Base-by-base conservation (phyloP, 2,797 vertebrate genomes). In the Iguana delicatissima region DNA sequence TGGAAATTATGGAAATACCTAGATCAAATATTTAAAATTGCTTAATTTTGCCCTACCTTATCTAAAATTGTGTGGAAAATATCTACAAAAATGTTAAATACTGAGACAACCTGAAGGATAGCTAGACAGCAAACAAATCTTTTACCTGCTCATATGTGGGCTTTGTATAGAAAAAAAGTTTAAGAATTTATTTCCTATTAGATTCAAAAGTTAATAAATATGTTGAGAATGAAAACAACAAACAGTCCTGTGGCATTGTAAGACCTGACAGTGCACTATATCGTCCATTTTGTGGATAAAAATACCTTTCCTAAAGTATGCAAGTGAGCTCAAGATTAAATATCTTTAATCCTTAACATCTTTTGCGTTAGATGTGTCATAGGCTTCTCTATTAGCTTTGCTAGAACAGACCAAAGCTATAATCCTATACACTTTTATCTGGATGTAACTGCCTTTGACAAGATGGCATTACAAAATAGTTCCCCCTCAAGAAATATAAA, bases 101-200 rank as follows among this genome's bases (percentile, higher is more conserved):
- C 50, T 52, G 46, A 80, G 46, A 50, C 10, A 52, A 13, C 32
- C 4, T 32, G 12, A 52, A 12, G 50, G 26, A 32, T 32, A 1
- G 13, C 32, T 52, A 55, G 26, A 52, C 10, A 80, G 10, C 46
- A 55, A 80, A 80, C 5, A 80, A 29, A 55, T 55, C 29, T 32
- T 80, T 24, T 50, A 91, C 29, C 14, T 50, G 10, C 50, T 46
- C 42, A 91, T 55, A 5, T 76, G 72, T 88, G 69, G 1, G 7
- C 74, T 55, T 89, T 80, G 29, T 62, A 89, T n/a, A 67, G 57
- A 14, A 22, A 91, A 90, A 7, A 46, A 46, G 42, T 46, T 35
- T 20, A 89, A 26, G 46, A 91, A 86, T 22, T 0, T 10, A 16
- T 86, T 67, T 50, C 91, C 83, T 72, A 59, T 46, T 67, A 88